Percentiles rank a stretch among this genome's conserved stretches.
Evolutionary conservation across 2,797 vertebrate genomes (phyloP).

Genomic region (Enteromius unitaeniatus): DNA sequence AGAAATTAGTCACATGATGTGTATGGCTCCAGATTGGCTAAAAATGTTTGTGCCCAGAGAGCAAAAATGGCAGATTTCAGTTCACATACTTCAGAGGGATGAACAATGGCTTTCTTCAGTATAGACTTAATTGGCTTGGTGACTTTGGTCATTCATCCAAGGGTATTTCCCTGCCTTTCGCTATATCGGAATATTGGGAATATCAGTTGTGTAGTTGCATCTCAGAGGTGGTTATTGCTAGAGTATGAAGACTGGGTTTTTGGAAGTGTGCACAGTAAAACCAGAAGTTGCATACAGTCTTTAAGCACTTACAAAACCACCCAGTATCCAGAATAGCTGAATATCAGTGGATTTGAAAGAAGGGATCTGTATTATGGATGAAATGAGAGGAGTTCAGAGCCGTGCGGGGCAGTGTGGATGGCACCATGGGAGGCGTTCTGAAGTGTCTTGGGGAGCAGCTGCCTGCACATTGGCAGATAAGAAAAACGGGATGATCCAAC

Average conservation of each 20-base stretch:
- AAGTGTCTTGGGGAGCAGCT: slow-evolving; percentile 55
- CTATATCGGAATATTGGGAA: background rate
- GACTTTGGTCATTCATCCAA: background rate
- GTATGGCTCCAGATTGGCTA: background rate
- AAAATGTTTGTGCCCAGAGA: background rate
- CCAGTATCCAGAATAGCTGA: background rate
- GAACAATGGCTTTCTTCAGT: background rate
- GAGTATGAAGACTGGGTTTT: background rate
- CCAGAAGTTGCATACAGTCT: background rate
- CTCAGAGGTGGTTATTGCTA: too few relatives aligned
- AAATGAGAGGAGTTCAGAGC: slow-evolving; percentile 35
- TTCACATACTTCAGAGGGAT: slow-evolving; percentile 2
- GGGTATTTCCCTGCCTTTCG: background rate
- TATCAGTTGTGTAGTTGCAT: background rate
- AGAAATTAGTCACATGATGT: background rate
- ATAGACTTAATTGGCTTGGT: background rate
- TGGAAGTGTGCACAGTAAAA: background rate
- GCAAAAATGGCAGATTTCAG: background rate
- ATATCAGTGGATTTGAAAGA: slow-evolving; percentile 27
- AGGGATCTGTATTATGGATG: slow-evolving; percentile 25
- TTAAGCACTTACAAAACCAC: slow-evolving; percentile 6
- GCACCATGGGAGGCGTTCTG: slow-evolving; percentile 39
- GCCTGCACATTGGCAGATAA: slow-evolving; percentile 63
- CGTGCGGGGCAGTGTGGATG: slow-evolving; percentile 20
- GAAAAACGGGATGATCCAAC: slow-evolving; percentile 50